Percentiles rank a stretch among this genome's conserved stretches.
These are phyloP conservation scores for Oxyura jamaicensis DNA, from an alignment of 2,113 vertebrate genomes.

Conservation along the genomic window DNA sequence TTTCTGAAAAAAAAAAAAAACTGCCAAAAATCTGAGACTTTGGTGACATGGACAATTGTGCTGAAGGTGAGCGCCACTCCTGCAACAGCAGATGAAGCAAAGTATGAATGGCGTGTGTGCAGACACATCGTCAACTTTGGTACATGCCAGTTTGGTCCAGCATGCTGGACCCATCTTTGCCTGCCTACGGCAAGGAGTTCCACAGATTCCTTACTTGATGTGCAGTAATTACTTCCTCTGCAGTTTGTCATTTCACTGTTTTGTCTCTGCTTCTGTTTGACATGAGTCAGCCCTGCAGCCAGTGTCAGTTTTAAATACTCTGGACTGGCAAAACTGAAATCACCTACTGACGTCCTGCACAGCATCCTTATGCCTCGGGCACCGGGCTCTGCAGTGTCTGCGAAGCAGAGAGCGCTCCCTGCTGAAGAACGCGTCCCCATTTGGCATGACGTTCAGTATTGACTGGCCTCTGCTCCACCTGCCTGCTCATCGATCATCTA, in stretches of 20 bases:
- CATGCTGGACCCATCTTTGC: accelerated
- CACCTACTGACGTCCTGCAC: accelerated
- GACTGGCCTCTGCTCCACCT: neutral
- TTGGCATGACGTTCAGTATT: neutral
- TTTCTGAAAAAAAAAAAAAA: too few relatives aligned
- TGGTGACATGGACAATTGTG: accelerated
- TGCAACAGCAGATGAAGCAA: neutral
- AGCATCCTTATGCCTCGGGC: neutral
- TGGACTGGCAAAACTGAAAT: neutral
- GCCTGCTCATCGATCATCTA: neutral
- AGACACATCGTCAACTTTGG: accelerated
- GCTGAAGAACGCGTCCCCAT: neutral
- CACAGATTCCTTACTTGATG: accelerated
- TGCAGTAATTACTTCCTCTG: neutral
- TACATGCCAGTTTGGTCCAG: accelerated
- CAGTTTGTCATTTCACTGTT: neutral
- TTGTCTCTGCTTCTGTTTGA: neutral
- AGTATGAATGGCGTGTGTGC: accelerated
- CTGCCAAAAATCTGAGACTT: neutral
- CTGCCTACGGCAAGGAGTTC: neutral
- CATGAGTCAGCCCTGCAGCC: neutral
- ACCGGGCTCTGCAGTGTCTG: neutral
- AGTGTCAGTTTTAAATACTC: neutral
- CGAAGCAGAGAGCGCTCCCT: accelerated
- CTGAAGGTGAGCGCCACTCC: neutral